These are phyloP conservation scores for Agonopterix alstromeriana DNA, from an alignment of 2,888 invertebrate genomes.

Conservation along the genomic window DNA sequence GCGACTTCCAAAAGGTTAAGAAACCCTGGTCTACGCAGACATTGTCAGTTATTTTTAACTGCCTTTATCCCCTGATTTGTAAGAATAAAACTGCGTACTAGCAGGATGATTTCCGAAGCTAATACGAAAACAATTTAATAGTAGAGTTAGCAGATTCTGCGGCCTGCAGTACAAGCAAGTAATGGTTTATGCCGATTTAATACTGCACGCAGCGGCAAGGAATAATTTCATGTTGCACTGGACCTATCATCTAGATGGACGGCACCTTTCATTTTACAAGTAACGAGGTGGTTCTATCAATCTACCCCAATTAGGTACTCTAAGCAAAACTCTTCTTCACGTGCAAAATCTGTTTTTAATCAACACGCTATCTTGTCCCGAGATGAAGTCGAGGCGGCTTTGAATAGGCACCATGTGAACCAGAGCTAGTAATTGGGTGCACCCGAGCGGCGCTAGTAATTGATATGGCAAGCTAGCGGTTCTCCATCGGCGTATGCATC, in stretches of 20 bases:
- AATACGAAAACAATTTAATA: too few relatives aligned
- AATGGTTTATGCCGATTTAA: not conserved
- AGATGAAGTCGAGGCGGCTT: constrained; percentile 35
- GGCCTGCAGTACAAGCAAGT: too few relatives aligned
- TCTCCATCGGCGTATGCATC: constrained; percentile 45
- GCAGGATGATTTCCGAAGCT: too few relatives aligned
- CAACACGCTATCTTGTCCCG: constrained; percentile 6
- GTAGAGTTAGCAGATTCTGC: too few relatives aligned
- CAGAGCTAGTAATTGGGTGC: constrained; percentile 68
- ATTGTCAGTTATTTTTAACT: too few relatives aligned
- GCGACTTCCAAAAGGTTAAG: too few relatives aligned
- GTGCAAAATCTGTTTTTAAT: constrained; percentile 20
- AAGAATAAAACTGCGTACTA: too few relatives aligned
- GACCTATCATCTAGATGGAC: constrained; percentile 3
- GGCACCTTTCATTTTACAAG: constrained; percentile 3
- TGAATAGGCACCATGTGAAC: constrained; percentile 67
- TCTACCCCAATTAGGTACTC: constrained; percentile 6
- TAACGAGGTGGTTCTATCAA: constrained; percentile 3
- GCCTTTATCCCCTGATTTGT: too few relatives aligned
- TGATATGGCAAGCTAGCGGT: constrained; percentile 70
- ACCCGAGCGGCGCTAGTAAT: constrained; percentile 65
- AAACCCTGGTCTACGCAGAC: too few relatives aligned
- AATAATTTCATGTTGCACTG: constrained; percentile 1
- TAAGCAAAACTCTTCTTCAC: constrained; percentile 6
- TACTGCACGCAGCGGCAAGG: not conserved